Conservation (phyloP, 2,113 vertebrate genomes). For the Ciconia stormi region DNA sequence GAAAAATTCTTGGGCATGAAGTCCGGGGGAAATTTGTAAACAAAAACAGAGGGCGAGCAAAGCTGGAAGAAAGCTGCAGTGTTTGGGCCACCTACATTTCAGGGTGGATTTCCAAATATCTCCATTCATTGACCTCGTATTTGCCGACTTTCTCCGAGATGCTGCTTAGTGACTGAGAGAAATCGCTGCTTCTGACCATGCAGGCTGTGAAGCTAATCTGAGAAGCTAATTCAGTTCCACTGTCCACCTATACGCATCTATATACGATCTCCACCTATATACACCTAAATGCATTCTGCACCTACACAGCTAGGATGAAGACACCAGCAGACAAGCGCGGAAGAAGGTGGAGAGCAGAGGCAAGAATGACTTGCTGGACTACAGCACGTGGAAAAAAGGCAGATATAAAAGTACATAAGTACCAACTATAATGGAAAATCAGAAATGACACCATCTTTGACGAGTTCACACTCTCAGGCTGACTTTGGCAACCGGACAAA, state of each 20-base stretch:
- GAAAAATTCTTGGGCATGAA: background rate
- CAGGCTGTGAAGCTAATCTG: background rate
- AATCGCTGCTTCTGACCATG: background rate
- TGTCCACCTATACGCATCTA: background rate
- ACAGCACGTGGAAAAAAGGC: background rate
- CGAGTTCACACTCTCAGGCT: background rate
- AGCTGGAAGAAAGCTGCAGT: background rate
- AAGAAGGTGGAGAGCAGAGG: background rate
- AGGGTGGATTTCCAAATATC: background rate
- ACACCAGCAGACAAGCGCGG: background rate
- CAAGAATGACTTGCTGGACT: background rate
- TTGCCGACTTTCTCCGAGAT: background rate
- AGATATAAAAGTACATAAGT: background rate
- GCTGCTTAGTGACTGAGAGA: background rate
- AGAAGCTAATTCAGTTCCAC: background rate
- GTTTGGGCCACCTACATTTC: background rate
- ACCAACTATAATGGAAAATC: background rate
- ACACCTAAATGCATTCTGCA: background rate
- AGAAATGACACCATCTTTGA: background rate
- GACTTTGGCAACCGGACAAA: background rate
- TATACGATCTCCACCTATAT: background rate
- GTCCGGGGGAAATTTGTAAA: background rate
- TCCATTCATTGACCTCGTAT: background rate
- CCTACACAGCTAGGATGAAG: background rate
- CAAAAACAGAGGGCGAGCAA: background rate